Evolutionary conservation across 2,888 invertebrate species (phyloP), one percentile per base, ranked within the genome.

Genomic region (Saturnia pavonia): DNA sequence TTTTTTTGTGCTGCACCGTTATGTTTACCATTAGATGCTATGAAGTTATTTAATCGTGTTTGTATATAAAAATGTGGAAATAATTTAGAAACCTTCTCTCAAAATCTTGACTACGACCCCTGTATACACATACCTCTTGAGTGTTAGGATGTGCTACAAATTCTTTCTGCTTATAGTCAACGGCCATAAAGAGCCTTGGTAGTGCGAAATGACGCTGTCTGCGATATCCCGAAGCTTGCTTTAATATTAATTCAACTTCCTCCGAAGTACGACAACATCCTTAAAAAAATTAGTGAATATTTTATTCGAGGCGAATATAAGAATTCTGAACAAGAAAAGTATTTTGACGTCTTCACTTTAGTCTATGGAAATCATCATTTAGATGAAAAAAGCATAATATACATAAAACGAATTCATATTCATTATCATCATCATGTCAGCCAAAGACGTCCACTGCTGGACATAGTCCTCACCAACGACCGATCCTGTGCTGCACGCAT

Each of bases 81-180:
- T 7, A 51, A n/a, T n/a, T 51, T 54, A 0, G 19, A n/a, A n/a
- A 54, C 22, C 22, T 9, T 3, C 19, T n/a, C 11, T 48, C 19
- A 14, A 19, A 19, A 48, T 48, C 4, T 16, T 14, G 48, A 22
- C 19, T 54, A 22, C 54, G 7, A 3, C 8, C n/a, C 1, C n/a
- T 34, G 34, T 34, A 34, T 34, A 48, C 19, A 66, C 34, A 67
- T 77, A 94, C 94, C 89, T 96, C 96, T 82, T 97, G 97, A 25
- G 96, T 95, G 83, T 96, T 96, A 0, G 96, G 96, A 87, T 97
- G 96, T 7, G 96, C 96, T 0, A 97, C 96, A 82, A 97, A 97
- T 82, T 95, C 95, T 81, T 96, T 96, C 80, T 97, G 96, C 75
- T 95, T 95, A 79, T 94, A 95, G 80, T 96, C 95, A 78, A 97